Evolutionary conservation across 2,113 vertebrate species (phyloP).

Genomic region (Catharus bicknelli): DNA sequence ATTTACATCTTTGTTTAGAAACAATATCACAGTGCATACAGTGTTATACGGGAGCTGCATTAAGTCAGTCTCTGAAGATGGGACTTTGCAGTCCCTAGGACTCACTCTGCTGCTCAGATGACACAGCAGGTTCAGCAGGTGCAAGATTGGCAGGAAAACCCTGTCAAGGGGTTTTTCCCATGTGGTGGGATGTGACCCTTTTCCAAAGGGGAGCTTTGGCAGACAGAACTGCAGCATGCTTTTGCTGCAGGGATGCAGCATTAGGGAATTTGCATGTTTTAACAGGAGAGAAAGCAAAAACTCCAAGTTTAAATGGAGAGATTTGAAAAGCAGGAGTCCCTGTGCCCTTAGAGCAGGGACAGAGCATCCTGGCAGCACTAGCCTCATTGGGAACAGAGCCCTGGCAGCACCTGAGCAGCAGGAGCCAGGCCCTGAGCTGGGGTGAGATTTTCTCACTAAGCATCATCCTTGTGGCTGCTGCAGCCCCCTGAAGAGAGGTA

Average conservation of each 20-base stretch:
- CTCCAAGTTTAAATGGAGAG: background rate
- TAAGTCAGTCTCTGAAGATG: background rate
- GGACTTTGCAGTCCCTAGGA: background rate
- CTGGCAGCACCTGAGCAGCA: background rate
- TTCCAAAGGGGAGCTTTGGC: background rate
- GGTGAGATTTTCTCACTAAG: background rate
- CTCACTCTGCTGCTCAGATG: background rate
- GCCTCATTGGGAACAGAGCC: background rate
- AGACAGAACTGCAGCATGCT: background rate
- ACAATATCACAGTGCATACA: rapidly evolving
- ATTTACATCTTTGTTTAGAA: background rate
- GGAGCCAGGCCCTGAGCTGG: rapidly evolving
- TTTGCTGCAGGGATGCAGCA: background rate
- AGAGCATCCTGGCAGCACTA: background rate
- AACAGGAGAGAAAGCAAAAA: background rate
- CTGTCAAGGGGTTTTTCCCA: background rate
- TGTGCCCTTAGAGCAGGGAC: background rate
- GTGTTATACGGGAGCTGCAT: background rate
- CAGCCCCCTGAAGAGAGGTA: background rate
- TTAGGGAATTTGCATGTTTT: background rate
- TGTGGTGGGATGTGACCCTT: background rate
- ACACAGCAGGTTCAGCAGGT: background rate
- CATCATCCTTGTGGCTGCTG: background rate
- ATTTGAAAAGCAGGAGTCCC: background rate
- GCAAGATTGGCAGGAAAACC: background rate